These are phyloP conservation scores for Terrapene triunguis DNA, from an alignment of 2,113 vertebrate species.

Conservation along the genomic window DNA sequence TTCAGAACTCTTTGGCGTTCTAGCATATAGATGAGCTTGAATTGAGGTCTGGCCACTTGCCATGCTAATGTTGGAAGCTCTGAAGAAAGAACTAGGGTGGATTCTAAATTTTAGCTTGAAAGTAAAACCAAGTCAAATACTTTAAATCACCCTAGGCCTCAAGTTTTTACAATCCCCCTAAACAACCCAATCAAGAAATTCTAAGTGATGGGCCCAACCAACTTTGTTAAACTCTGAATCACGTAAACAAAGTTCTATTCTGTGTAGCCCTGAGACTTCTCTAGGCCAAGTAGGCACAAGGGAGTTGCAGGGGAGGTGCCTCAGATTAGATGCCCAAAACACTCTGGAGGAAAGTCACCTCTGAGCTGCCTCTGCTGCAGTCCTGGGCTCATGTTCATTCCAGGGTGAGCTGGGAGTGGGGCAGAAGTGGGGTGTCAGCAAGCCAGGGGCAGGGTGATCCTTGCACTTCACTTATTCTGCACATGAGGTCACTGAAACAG, in stretches of 20 bases:
- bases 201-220: neutral
- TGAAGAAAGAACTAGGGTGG: neutral
- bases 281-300: neutral
- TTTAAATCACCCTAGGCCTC: neutral
- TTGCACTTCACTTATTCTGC: neutral
- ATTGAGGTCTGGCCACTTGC: neutral
- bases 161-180: neutral
- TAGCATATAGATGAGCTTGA: neutral
- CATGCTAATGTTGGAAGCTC: neutral
- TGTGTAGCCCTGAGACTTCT: neutral
- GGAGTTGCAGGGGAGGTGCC: neutral
- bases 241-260: neutral
- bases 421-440: neutral
- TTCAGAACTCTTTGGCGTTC: neutral
- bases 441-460: neutral
- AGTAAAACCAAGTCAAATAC: neutral
- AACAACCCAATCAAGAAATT: neutral
- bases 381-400: neutral
- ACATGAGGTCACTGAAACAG: neutral
- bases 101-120: neutral
- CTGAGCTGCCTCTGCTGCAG: neutral
- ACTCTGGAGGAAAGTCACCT: neutral
- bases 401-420: neutral
- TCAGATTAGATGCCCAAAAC: neutral
- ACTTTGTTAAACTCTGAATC: neutral